A percentile compares a stretch with the other conserved stretches of the same genome.
These are phyloP conservation scores for Rhagologus leucostigma DNA, from an alignment of 2,113 vertebrate genomes.

Conservation along the genomic window DNA sequence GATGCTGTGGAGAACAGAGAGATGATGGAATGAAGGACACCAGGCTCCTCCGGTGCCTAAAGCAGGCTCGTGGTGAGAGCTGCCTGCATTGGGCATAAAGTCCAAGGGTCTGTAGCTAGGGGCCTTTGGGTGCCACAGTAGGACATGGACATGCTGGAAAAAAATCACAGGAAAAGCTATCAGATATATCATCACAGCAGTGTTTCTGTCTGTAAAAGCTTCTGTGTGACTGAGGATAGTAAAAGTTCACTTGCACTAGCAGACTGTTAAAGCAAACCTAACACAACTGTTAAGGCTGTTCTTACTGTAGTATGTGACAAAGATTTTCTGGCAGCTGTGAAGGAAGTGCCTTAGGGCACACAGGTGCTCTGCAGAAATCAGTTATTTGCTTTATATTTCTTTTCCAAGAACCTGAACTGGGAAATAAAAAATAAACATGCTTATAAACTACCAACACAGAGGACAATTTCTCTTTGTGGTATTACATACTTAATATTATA, in stretches of 20 bases:
- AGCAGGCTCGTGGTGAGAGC: not conserved
- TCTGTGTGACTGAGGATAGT: not conserved
- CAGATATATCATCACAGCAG: not conserved
- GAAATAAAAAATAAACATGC: not conserved
- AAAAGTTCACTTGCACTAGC: not conserved
- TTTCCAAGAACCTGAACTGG: not conserved
- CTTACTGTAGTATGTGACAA: not conserved
- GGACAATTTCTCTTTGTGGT: not conserved
- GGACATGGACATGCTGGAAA: not conserved
- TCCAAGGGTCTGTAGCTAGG: not conserved
- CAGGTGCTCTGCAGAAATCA: not conserved
- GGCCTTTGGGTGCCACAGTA: not conserved
- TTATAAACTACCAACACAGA: not conserved
- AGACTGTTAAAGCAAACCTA: not conserved
- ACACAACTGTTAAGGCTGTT: not conserved
- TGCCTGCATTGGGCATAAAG: not conserved
- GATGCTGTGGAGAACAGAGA: not conserved
- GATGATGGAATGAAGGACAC: rapidly evolving
- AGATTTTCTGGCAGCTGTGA: not conserved
- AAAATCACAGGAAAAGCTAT: not conserved
- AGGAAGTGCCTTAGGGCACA: not conserved
- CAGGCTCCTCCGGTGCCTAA: not conserved
- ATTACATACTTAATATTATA: not conserved
- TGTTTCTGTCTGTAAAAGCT: not conserved
- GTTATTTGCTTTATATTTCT: not conserved